Base-by-base conservation (phyloP, 2,797 vertebrate genomes). In the Mormyrops boulengeri region DNA sequence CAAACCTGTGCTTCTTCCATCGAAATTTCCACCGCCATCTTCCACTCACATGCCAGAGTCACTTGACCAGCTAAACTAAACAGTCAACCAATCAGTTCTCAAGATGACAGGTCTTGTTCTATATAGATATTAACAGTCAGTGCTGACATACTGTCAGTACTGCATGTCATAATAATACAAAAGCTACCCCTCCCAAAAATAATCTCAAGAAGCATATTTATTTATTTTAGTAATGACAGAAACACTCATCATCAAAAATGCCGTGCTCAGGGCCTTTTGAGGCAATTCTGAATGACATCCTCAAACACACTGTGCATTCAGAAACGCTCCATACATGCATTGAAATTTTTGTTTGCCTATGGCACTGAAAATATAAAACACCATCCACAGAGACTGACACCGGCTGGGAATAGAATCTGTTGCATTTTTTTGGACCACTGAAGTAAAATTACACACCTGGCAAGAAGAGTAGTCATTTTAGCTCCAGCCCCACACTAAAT, bases 401-500 rank as follows among this genome's bases (percentile, higher is more conserved):
- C 14, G 2, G 82, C 82, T 26, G 82, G 44, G 47, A 11, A 85
- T 22, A 22, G 8, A 52, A 50, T 80, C 52, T 60, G 52, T n/a
- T n/a, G 57, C 87, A 26, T 44, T 22, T 88, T 22, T 49, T 57
- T 22, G n/a, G 66, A 41, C 34, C 11, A 22, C 87, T 60, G 53
- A 22, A 47, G 87, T 44, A 47, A 62, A 49, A 62, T 84, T 44
- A 85, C 41, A 66, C 53, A 89, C 80, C 44, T 66, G 80, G 55
- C 41, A 85, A 80, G 17, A 80, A 60, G 4, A 57, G 77, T 19
- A 41, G 38, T 85, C 17, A 52, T 89, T 89, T 87, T 89, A 49
- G 82, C 4, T 69, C 85, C 60, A 86, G 69, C 47, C 57, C 22
- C 57, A 86, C 66, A 34, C 55, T 86, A 84, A 89, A 89, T 60